Conservation (phyloP, 2,113 vertebrate species). For the Andinoacara biseriatus region DNA sequence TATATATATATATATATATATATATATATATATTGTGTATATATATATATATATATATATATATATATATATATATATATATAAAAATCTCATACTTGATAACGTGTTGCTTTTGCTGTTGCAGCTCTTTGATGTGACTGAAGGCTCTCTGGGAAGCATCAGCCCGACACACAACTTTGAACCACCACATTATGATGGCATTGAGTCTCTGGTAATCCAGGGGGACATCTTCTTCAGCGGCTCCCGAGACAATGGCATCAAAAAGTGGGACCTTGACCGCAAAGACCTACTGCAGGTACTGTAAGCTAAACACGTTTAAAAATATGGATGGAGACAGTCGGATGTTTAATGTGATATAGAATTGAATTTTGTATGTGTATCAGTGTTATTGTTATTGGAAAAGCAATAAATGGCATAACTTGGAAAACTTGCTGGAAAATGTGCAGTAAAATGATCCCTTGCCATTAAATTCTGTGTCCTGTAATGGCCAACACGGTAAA, state of each 20-base stretch:
- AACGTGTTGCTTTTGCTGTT: neutral
- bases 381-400: neutral
- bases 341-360: neutral
- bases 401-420: too few species aligned
- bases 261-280: constrained; percentile 96
- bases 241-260: constrained; percentile 97
- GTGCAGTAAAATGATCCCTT: neutral
- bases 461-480: neutral
- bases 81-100: too few species aligned
- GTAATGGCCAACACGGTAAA: neutral
- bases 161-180: constrained; percentile 95
- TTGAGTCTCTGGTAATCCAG: constrained; percentile 93
- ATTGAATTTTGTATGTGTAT: neutral
- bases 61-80: too few species aligned
- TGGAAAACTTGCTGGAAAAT: neutral
- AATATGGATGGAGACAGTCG: neutral
- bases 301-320: neutral
- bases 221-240: constrained; percentile 94
- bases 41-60: too few species aligned
- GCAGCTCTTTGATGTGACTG: constrained; percentile 96
- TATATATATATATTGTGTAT: too few species aligned
- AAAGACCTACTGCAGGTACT: constrained; percentile 93
- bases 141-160: constrained; percentile 91
- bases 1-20: too few species aligned
- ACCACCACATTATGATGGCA: constrained; percentile 97